phyloP scores from a whole-genome alignment of 2,797 vertebrate species.

The Lacerta viridis region DNA sequence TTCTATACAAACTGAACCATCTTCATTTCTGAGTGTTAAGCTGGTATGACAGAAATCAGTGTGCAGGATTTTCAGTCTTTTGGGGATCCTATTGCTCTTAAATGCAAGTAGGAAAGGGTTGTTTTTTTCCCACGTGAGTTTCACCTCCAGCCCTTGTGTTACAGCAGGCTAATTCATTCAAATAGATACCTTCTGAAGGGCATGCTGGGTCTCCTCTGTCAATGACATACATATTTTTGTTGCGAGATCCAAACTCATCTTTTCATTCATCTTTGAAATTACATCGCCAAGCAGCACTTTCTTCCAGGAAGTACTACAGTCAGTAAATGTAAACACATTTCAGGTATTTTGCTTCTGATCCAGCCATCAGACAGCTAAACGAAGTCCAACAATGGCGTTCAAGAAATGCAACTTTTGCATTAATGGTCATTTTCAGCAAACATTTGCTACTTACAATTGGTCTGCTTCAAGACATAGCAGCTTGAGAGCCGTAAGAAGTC shows the following conservation, averaged over 20 bases:
- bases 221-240: slow-evolving; percentile 83
- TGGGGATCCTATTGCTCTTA: background rate
- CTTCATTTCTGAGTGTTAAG: background rate
- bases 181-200: slow-evolving; percentile 84
- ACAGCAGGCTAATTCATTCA: background rate
- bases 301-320: slow-evolving; percentile 87
- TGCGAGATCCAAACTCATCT: slow-evolving; percentile 76
- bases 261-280: slow-evolving; percentile 84
- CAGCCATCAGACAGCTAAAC: slow-evolving; percentile 25
- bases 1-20: background rate
- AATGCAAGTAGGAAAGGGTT: background rate
- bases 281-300: slow-evolving; percentile 86
- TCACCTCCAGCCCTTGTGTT: background rate
- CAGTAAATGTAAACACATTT: slow-evolving; percentile 43
- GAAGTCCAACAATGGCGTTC: background rate
- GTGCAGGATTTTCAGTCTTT: background rate
- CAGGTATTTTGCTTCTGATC: slow-evolving; percentile 17
- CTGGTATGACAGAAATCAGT: background rate
- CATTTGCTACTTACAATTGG: slow-evolving; percentile 84
- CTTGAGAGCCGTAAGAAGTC: slow-evolving; percentile 88
- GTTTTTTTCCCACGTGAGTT: background rate
- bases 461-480: slow-evolving; percentile 84
- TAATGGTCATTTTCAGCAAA: slow-evolving; percentile 2
- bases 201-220: slow-evolving; percentile 76
- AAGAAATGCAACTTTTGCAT: background rate